Evolutionary conservation across 2,888 invertebrate species (phyloP).

Genomic region (Pseudanteris insignis): DNA sequence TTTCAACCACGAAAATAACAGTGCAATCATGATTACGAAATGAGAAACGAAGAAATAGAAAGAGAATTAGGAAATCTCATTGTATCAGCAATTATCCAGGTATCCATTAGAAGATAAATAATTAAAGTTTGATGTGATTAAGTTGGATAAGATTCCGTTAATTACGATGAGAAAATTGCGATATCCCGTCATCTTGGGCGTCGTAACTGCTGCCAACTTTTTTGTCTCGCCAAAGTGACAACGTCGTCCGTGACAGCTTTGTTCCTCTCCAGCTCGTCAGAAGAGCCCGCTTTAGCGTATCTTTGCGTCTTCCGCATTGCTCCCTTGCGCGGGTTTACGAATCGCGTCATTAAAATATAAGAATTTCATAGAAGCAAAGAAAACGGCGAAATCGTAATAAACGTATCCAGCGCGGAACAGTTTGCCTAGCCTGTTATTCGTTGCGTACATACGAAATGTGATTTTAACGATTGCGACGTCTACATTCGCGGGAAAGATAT

Average conservation of each 20-base stretch:
- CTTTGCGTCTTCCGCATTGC: slow-evolving; percentile 16
- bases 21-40: too few species aligned
- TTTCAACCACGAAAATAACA: too few species aligned
- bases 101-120: too few species aligned
- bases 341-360: slow-evolving; percentile 26
- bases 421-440: slow-evolving; percentile 10
- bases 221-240: not conserved
- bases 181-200: not conserved
- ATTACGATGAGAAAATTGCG: not conserved
- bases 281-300: slow-evolving; percentile 11
- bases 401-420: slow-evolving; percentile 7
- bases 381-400: slow-evolving; percentile 19
- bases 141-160: not conserved
- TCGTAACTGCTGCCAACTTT: slow-evolving; percentile 1
- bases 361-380: slow-evolving; percentile 6
- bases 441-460: slow-evolving; percentile 12
- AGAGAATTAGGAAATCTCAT: too few species aligned
- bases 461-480: slow-evolving; percentile 25
- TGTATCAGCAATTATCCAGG: too few species aligned
- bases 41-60: too few species aligned
- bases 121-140: too few species aligned
- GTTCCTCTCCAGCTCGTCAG: slow-evolving; percentile 1
- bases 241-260: slow-evolving; percentile 4
- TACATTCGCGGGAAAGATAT: slow-evolving; percentile 2
- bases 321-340: slow-evolving; percentile 21